Evolutionary conservation across 2,113 vertebrate genomes (phyloP).

Genomic region (Rutilus rutilus): DNA sequence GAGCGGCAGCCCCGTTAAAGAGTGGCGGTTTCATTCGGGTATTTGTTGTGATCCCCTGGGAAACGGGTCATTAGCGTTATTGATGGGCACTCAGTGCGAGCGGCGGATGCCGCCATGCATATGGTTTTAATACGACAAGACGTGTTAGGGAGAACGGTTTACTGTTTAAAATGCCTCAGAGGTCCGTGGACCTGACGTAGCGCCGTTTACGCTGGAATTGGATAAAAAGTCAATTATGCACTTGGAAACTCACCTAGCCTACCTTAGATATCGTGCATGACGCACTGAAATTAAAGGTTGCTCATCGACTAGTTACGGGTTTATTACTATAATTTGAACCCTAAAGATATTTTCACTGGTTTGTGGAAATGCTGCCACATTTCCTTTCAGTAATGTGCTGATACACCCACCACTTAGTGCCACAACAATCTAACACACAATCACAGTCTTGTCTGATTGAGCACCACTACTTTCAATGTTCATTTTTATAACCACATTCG

Average conservation of each 20-base stretch:
- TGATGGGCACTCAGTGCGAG: slow-evolving; percentile 68
- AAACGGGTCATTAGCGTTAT: slow-evolving; percentile 73
- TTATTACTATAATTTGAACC: slow-evolving; percentile 33
- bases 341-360: slow-evolving; percentile 20
- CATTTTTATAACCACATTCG: not conserved
- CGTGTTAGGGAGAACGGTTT: slow-evolving; percentile 67
- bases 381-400: slow-evolving; percentile 29
- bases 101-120: slow-evolving; percentile 58
- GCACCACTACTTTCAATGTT: not conserved
- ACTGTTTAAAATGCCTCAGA: slow-evolving; percentile 45
- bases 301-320: slow-evolving; percentile 30
- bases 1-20: slow-evolving; percentile 49
- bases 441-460: slow-evolving; percentile 3
- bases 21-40: slow-evolving; percentile 60
- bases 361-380: slow-evolving; percentile 30
- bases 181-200: slow-evolving; percentile 27
- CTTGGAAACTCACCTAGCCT: not conserved
- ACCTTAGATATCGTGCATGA: slow-evolving; percentile 34
- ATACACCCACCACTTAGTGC: slow-evolving; percentile 15
- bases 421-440: slow-evolving; percentile 19
- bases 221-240: slow-evolving; percentile 13
- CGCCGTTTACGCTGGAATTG: slow-evolving; percentile 2
- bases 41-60: slow-evolving; percentile 67
- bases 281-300: slow-evolving; percentile 19
- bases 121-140: slow-evolving; percentile 71